Conservation (phyloP, 1,140 invertebrate genomes). For the Ephestia elutella region DNA sequence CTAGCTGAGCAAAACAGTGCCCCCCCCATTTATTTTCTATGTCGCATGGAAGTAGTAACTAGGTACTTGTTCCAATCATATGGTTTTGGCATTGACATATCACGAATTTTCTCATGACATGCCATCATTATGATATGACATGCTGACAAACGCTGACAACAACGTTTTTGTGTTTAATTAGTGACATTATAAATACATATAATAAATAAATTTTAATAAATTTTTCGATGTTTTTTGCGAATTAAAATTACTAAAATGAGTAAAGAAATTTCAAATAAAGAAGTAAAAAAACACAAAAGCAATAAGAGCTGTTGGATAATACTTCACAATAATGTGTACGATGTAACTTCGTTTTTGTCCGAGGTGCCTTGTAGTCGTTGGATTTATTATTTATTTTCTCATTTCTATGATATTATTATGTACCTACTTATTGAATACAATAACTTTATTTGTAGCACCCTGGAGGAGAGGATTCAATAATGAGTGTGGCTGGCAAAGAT, state of each 20-base stretch:
- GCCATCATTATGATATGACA: no score
- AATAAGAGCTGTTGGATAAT: constrained; percentile 76
- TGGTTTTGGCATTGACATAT: not conserved
- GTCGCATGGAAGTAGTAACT: no score
- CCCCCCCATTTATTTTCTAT: no score
- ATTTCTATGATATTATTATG: no score
- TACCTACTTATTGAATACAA: no score
- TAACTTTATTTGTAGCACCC: constrained; percentile 79
- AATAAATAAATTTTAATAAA: no score
- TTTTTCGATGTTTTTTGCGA: no score
- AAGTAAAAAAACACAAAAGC: constrained; percentile 75
- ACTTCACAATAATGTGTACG: constrained; percentile 79
- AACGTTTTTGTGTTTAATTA: no score
- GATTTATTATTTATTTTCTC: no score
- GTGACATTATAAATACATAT: no score
- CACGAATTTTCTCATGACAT: not conserved
- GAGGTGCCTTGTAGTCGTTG: not conserved
- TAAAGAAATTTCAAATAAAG: constrained; percentile 63
- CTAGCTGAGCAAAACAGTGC: no score
- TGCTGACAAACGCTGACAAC: no score
- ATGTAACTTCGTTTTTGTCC: constrained; percentile 77
- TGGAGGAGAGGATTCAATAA: constrained; percentile 87
- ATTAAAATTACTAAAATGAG: constrained; percentile 25
- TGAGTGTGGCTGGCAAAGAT: constrained; percentile 85
- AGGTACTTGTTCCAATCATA: not conserved